A percentile compares a stretch with the other conserved stretches of the same genome.
Conservation (phyloP, 2,797 vertebrate genomes). For the Taenioides sp. region DNA sequence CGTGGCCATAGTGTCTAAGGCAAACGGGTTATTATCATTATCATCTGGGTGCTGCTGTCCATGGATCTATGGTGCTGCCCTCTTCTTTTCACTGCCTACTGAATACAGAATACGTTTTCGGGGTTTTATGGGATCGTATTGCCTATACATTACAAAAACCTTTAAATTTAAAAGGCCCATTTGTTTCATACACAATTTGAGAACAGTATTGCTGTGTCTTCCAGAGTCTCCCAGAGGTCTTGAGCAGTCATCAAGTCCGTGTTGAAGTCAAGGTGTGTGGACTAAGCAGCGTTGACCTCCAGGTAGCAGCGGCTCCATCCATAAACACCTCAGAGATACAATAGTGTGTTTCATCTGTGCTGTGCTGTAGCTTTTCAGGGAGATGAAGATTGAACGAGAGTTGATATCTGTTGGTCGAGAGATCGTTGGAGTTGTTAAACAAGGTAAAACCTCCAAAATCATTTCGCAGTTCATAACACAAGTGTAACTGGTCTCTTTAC, state of each 20-base stretch:
- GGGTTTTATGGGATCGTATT: too few species aligned
- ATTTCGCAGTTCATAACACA: not conserved
- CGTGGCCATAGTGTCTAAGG: too few species aligned
- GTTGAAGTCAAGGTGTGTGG: constrained; percentile 93
- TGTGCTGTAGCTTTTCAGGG: constrained; percentile 79
- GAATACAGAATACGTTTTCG: too few species aligned
- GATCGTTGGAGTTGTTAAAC: constrained; percentile 86
- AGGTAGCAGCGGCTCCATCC: constrained; percentile 72
- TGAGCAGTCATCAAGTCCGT: constrained; percentile 83
- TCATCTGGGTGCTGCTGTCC: too few species aligned
- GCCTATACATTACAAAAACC: not conserved
- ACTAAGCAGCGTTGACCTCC: constrained; percentile 85
- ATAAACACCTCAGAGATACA: not conserved
- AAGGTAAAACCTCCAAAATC: constrained; percentile 74
- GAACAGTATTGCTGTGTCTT: not conserved
- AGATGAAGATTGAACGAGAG: constrained; percentile 83
- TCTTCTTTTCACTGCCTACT: too few species aligned
- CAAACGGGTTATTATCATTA: too few species aligned
- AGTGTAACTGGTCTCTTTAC: constrained; percentile 10
- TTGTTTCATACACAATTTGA: too few species aligned
- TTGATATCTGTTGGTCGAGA: constrained; percentile 89
- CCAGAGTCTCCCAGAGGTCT: constrained; percentile 76
- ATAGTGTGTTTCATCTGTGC: not conserved
- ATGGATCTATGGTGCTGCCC: too few species aligned
- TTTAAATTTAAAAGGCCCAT: too few species aligned